Evolutionary conservation across 2,113 vertebrate species (phyloP).

Genomic region (Leptosomus discolor): DNA sequence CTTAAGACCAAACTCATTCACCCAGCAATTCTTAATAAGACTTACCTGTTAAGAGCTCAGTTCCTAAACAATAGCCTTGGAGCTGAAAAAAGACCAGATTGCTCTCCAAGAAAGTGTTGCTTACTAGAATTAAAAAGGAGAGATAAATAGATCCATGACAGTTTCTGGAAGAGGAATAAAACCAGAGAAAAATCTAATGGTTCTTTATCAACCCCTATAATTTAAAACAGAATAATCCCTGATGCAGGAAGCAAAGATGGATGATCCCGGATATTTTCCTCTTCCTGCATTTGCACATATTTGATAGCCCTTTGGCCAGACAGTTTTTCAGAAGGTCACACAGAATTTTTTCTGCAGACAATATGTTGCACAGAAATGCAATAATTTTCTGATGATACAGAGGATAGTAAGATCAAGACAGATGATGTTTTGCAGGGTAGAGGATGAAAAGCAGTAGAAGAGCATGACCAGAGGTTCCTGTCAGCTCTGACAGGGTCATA

Average conservation of each 20-base stretch:
- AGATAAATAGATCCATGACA: not conserved
- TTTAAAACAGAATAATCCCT: not conserved
- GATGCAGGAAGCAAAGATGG: not conserved
- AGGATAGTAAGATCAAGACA: not conserved
- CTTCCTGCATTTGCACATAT: not conserved
- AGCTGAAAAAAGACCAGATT: not conserved
- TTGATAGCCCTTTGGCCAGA: not conserved
- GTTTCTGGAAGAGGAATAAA: not conserved
- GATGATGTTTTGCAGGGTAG: not conserved
- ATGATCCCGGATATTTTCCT: not conserved
- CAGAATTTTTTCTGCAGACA: not conserved
- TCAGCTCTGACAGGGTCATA: conserved; percentile 8
- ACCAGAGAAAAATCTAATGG: rapidly evolving
- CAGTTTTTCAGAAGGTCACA: not conserved
- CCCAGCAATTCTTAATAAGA: not conserved
- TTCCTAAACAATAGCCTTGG: not conserved
- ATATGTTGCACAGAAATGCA: not conserved
- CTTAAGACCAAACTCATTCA: not conserved
- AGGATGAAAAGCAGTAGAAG: not conserved
- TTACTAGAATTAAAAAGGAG: not conserved
- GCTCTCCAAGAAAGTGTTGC: not conserved
- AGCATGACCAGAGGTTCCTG: not conserved
- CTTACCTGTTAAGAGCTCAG: not conserved
- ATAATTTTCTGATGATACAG: conserved; percentile 26
- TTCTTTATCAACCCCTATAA: not conserved